phyloP scores from a whole-genome alignment of 1,140 invertebrate genomes.

The Hylyphantes graminicola region DNA sequence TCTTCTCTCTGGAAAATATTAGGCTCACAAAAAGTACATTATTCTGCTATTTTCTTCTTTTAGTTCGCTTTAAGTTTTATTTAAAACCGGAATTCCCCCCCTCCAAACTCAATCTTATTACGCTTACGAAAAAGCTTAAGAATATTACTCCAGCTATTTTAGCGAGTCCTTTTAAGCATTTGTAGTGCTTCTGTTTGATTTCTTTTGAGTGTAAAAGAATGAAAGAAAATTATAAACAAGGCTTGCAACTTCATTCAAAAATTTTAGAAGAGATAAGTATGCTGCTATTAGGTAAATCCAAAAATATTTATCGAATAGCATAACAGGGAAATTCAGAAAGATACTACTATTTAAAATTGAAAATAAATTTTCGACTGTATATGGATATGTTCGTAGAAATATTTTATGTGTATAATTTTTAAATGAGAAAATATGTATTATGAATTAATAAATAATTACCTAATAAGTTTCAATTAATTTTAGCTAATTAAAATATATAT shows the following conservation, averaged over 20 bases:
- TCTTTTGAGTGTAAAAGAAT: neutral
- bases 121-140: slow-evolving; percentile 43
- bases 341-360: no score
- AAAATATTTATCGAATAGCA: no score
- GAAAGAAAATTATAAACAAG: slow-evolving; percentile 3
- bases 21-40: slow-evolving; percentile 24
- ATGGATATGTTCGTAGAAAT: no score
- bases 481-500: no score
- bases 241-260: no score
- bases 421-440: no score
- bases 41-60: neutral
- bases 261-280: no score
- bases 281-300: neutral
- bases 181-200: neutral
- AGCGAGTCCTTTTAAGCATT: neutral
- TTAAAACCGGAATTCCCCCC: slow-evolving; percentile 19
- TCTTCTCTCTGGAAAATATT: slow-evolving; percentile 8
- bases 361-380: no score
- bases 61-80: slow-evolving; percentile 20
- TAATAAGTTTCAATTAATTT: no score
- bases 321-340: no score
- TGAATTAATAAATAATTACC: no score
- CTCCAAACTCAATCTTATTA: slow-evolving; percentile 34
- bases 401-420: no score
- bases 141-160: slow-evolving; percentile 53